Evolutionary conservation across 2,888 invertebrate genomes (phyloP), one percentile per base, ranked within the genome.

Genomic region (Drosophila longiperda): DNA sequence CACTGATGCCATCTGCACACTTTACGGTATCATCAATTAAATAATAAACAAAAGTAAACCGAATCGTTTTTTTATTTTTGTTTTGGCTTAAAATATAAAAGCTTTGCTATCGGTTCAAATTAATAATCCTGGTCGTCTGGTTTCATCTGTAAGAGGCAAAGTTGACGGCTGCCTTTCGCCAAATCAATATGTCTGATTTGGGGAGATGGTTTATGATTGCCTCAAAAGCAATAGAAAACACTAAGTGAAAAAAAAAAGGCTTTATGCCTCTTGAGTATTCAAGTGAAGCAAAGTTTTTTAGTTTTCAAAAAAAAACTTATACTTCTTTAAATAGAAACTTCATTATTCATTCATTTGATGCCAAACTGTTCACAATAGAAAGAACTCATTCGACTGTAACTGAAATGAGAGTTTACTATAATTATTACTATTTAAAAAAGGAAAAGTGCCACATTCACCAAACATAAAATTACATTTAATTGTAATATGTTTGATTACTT

Each of bases 141-240:
- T 23, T 1, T 6, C 53, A 36, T 53, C 32, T 32, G 49, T 33
- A 33, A 33, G n/a, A 52, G 52, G 36, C 29, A 20, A 29, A 55
- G 62, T 52, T 15, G 64, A 52, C 45, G 29, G 32, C 20, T 54
- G 53, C 64, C 64, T 66, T 63, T 66, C 66, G 45, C 64, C 36
- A 66, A 66, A 53, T 38, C 45, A 48, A 66, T 63, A 53, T 48
- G 53, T n/a, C 45, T 62, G 48, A 54, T 53, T 54, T 32, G 23
- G 8, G 48, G 36, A 45, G 38, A 48, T 50, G 38, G 48, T 33
- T 49, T 48, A 17, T 61, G 32, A 54, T 64, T 33, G 38, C 38
- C 40, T n/a, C 2, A 34, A 42, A 17, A 50, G 60, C 40, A 40
- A 65, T 34, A 33, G 33, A 50, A 61, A 29, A 26, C 50, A 34